Conservation (phyloP, 2,113 vertebrate species). For the Hepsetus odoe region DNA sequence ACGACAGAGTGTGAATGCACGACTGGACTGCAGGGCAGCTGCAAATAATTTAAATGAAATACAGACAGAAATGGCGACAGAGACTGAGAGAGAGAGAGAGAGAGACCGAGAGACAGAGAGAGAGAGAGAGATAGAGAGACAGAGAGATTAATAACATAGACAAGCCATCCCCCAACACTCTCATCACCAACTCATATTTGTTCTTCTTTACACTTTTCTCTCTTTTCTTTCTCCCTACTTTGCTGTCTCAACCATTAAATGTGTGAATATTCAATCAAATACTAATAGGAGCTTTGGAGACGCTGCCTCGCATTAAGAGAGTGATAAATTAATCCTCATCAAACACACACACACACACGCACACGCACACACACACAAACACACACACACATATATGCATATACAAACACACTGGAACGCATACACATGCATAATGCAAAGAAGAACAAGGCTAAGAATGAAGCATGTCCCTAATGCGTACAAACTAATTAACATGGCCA, state of each 20-base stretch:
- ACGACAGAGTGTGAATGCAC: background rate
- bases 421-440: background rate
- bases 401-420: background rate
- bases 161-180: background rate
- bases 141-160: slow-evolving; percentile 14
- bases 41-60: slow-evolving; percentile 7
- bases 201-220: background rate
- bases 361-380: background rate
- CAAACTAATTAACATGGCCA: slow-evolving; percentile 2
- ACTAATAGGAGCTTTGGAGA: slow-evolving; percentile 35
- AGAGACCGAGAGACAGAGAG: background rate
- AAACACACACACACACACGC: slow-evolving; percentile 14
- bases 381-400: background rate
- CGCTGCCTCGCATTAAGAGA: slow-evolving; percentile 18
- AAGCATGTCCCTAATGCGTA: slow-evolving; percentile 33
- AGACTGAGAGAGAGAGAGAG: background rate
- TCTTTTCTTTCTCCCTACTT: background rate
- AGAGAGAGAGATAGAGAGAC: background rate
- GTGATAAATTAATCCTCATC: background rate
- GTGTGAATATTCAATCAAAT: slow-evolving; percentile 21
- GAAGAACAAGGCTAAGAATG: slow-evolving; percentile 18
- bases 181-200: too few species aligned
- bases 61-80: background rate
- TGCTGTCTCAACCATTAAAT: background rate
- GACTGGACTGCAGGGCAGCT: background rate